Percentiles rank a stretch among this genome's conserved stretches.
These are phyloP conservation scores for Anser cygnoides DNA, from an alignment of 2,113 vertebrate species.

Conservation along the genomic window DNA sequence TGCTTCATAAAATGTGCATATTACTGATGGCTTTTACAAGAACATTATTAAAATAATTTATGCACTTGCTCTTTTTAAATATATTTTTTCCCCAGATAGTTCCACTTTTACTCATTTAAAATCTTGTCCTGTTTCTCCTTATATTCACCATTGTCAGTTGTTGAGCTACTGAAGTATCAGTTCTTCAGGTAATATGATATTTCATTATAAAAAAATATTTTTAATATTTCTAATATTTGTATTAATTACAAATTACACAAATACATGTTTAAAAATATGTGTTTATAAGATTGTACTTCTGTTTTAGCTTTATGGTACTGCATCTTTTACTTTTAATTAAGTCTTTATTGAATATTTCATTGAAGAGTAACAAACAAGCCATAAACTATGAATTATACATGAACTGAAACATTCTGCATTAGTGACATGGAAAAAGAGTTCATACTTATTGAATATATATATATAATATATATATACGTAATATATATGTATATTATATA, in stretches of 20 bases:
- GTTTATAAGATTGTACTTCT: not conserved
- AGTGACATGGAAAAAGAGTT: not conserved
- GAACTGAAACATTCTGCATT: not conserved
- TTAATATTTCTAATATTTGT: not conserved
- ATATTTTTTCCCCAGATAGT: not conserved
- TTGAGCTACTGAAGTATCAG: not conserved
- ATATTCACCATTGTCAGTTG: not conserved
- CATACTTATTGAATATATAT: not conserved
- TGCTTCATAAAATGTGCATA: conserved; percentile 57
- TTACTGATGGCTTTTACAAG: conserved; percentile 54
- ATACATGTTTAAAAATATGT: not conserved
- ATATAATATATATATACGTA: no score
- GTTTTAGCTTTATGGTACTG: conserved; percentile 9
- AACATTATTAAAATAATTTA: conserved; percentile 47
- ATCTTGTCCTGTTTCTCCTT: not conserved
- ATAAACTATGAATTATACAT: not conserved
- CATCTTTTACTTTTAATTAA: conserved; percentile 51
- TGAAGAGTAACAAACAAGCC: conserved; percentile 28
- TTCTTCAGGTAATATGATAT: conserved; percentile 8
- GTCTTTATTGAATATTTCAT: conserved; percentile 44
- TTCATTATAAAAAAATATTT: not conserved
- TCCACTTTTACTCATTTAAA: conserved; percentile 13
- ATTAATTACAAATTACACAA: conserved; percentile 23
- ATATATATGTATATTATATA: no score
- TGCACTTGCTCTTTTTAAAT: conserved; percentile 45